phyloP scores from a whole-genome alignment of 2,797 vertebrate species.

The Cryptoprocta ferox region DNA sequence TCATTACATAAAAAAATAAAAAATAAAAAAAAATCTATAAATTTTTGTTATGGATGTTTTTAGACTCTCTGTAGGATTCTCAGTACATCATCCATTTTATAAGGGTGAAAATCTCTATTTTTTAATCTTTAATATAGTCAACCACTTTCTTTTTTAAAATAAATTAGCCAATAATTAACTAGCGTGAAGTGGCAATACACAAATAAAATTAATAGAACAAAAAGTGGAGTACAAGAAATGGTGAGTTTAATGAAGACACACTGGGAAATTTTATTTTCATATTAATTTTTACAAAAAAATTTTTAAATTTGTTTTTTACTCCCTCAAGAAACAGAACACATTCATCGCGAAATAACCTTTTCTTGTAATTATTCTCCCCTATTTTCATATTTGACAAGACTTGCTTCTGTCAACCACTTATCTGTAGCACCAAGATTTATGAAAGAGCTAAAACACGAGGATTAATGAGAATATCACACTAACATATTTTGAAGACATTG shows the following conservation, averaged over 20 bases:
- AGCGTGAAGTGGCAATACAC: not conserved
- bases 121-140: not conserved
- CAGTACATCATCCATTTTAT: not conserved
- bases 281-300: conserved; percentile 17
- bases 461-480: conserved; percentile 8
- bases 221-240: not conserved
- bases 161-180: conserved; percentile 25
- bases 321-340: conserved; percentile 34
- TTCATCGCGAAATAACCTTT: not conserved
- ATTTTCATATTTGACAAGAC: conserved; percentile 41
- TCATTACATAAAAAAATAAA: not conserved
- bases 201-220: conserved; percentile 23
- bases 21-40: conserved; percentile 18
- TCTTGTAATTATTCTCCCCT: not conserved
- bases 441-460: conserved; percentile 33
- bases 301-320: conserved; percentile 29
- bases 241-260: not conserved
- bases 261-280: not conserved
- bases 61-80: not conserved
- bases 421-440: conserved; percentile 3
- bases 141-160: conserved; percentile 1
- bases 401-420: not conserved
- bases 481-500: conserved; percentile 28
- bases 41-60: conserved; percentile 51
- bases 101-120: not conserved